Base-by-base conservation (phyloP, 2,113 vertebrate genomes). In the Glareola pratincola region DNA sequence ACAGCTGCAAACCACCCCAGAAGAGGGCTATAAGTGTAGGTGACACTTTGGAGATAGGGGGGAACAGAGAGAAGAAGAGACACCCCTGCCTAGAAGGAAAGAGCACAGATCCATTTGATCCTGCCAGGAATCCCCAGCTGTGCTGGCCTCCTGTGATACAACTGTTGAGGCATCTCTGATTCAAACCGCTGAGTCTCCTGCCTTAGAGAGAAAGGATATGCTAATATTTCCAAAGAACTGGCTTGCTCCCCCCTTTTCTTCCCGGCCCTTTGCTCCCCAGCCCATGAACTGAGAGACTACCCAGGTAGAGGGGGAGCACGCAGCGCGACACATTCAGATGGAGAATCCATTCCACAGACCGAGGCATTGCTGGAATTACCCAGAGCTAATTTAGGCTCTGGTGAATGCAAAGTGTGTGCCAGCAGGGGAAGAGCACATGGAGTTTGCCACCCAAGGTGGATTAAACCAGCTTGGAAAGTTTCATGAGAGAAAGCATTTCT, bases 391-490 rank as follows among this genome's bases (percentile, higher is more conserved):
- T 97, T 92, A 92, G 96, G 79, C 91, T 90, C 86, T 91, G 85
- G 94, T 91, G 95, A 94, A 92, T 51, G 69, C 92, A 90, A 96
- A 97, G 27, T 74, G 83, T 86, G 71, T 93, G 92, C 96, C 96
- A 97, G 74, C 77, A 95, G 89, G 89, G 91, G 30, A 94, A 97
- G 82, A 95, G 67, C 76, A 94, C 90, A 85, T 92, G 86, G 64
- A 96, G 95, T 94, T 95, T 97, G 94, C 97, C 97, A 98, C 97
- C 97, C 97, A 98, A 96, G 73, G 91, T 97, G 96, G 95, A 95
- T 95, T 98, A 95, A 96, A 98, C 95, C 94, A 97, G 96, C 92
- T 98, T 98, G 97, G 97, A 96, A 78, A 84, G 51, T 93, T 97
- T 95, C 63, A 72, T 1, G 7, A 92, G 96, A 96, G 88, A 97